Percentiles rank a stretch among this genome's conserved stretches.
phyloP scores from a whole-genome alignment of 2,888 invertebrate genomes.

The Deroplatys truncata region DNA sequence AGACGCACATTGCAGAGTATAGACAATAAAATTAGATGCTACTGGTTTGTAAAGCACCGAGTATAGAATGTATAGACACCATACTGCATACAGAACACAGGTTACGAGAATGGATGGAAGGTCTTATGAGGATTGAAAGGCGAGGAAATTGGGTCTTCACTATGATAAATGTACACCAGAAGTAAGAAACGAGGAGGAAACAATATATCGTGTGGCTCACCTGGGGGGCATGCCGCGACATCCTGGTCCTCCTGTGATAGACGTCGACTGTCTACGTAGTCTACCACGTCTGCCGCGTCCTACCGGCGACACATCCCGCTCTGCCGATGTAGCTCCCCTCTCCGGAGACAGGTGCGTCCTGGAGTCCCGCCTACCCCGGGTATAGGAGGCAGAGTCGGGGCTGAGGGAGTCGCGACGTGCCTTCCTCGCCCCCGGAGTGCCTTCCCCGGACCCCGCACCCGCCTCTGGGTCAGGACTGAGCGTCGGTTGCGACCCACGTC shows the following conservation, averaged over 20 bases:
- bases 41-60: too few relatives aligned
- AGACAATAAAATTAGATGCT: too few relatives aligned
- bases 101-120: too few relatives aligned
- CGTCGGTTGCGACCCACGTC: slow-evolving; percentile 77
- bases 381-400: slow-evolving; percentile 73
- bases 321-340: slow-evolving; percentile 50
- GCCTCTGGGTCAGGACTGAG: slow-evolving; percentile 73
- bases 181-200: too few relatives aligned
- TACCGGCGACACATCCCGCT: slow-evolving; percentile 73
- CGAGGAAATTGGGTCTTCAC: too few relatives aligned
- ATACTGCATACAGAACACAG: too few relatives aligned
- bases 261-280: slow-evolving; percentile 73
- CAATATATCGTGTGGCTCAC: too few relatives aligned
- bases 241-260: slow-evolving; percentile 55
- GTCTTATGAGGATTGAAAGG: too few relatives aligned
- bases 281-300: slow-evolving; percentile 64
- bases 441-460: slow-evolving; percentile 39
- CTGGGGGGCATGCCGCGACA: slow-evolving; percentile 42
- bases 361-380: slow-evolving; percentile 63
- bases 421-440: slow-evolving; percentile 56
- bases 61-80: too few relatives aligned
- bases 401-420: slow-evolving; percentile 83
- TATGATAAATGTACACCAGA: too few relatives aligned
- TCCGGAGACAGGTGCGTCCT: slow-evolving; percentile 65
- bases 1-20: too few relatives aligned